Evolutionary conservation across 2,888 invertebrate genomes (phyloP), one percentile per base, ranked within the genome.

Genomic region (Prenolepis imparis): DNA sequence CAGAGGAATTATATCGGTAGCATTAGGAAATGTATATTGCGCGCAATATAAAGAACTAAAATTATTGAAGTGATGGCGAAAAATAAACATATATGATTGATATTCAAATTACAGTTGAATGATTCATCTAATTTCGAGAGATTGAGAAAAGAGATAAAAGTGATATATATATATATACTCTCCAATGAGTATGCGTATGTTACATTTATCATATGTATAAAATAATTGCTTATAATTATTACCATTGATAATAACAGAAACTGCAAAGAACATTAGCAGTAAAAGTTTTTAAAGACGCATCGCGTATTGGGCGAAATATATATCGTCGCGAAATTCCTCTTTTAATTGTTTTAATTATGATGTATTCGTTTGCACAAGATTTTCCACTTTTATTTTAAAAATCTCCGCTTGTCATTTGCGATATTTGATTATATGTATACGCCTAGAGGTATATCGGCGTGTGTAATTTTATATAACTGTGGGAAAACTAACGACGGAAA

Each of bases 391-490:
- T 18, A n/a, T 63, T 12, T 73, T 39, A 21, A 55, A 32, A 55
- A 36, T 36, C 36, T 66, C 44, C 73, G 70, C 55, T 28, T 55
- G 72, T 55, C 63, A 73, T 64, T 77, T 52, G 63, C 75, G 61
- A 41, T 52, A 80, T 73, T 39, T 66, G 55, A 59, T 28, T n/a
- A 3, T 28, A 28, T 72, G 84, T 63, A n/a, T 21, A n/a, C 82
- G 83, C 78, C n/a, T 72, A 55, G 57, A 80, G 77, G 70, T 77
- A 84, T 75, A 28, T 28, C 28, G 1, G 28, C 75, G 57, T 73
- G 75, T 87, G 88, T 87, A 90, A 89, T 88, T 89, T 90, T 84
- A 90, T 82, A 84, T 83, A 66, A 57, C 77, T 72, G 80, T 78
- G 74, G 48, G 72, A 64, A 75, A 80, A 66, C 41, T 57, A 77